Evolutionary conservation across 2,888 invertebrate species (phyloP), one percentile per base, ranked within the genome.

Genomic region (Pinctada fucata): DNA sequence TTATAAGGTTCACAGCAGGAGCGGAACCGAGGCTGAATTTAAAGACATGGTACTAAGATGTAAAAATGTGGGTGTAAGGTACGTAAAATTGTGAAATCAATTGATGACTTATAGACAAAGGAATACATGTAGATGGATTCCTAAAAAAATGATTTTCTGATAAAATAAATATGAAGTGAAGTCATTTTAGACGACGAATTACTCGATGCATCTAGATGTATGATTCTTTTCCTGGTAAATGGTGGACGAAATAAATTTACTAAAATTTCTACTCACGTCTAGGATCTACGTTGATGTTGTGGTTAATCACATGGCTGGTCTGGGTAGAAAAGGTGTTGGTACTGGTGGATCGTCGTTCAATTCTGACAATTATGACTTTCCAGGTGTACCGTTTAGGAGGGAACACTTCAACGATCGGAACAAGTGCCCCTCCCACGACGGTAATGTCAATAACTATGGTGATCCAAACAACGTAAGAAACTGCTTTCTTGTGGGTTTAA

Each of bases 201-300:
- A 31, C 31, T 31, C 31, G 31, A 31, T 31, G 31, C 31, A 31
- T 31, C 31, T 31, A 31, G 31, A 31, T 31, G 31, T 31, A 31
- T 31, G 31, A 31, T 31, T 31, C 31, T 31, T 31, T 31, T 31
- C 31, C 31, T 31, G 31, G 31, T 31, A 31, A 31, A 31, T 31
- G 31, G 31, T 1, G 31, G 31, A 31, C 31, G 31, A 31, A 31
- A 31, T 31, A 31, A 31, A 31, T 31, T 31, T 31, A 31, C 31
- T 31, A 31, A n/a, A n/a, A n/a, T 31, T 31, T 31, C 31, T 31
- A 31, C 31, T 31, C 31, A 31, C 31, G 31, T 31, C 31, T 91
- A 95, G 97, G 88, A 96, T 97, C 86, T 96, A 95, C 91, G 95
- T 95, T 0, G 96, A 96, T 88, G 94, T 95, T 0, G 94, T 97